Evolutionary conservation across 1,140 invertebrate genomes (phyloP).

Genomic region (Pseudomyrmex concolor): DNA sequence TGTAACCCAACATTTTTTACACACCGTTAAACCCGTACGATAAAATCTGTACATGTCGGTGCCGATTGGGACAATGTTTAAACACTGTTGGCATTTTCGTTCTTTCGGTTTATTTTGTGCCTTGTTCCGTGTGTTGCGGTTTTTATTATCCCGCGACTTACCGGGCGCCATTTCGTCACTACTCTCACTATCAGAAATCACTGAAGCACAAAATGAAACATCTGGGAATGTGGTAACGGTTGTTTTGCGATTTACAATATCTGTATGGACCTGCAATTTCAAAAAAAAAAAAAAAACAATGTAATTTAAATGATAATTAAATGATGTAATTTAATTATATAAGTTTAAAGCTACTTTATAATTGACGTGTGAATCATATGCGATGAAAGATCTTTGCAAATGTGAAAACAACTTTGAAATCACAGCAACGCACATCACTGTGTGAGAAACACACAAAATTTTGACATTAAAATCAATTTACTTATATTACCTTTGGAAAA

Average conservation of each 20-base stretch:
- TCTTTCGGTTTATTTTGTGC: not conserved
- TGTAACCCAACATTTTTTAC: constrained; percentile 78
- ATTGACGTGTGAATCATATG: not conserved
- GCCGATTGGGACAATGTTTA: constrained; percentile 58
- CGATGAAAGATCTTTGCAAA: too few relatives aligned
- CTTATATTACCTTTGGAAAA: constrained; percentile 78
- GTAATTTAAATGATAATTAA: too few relatives aligned
- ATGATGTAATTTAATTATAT: too few relatives aligned
- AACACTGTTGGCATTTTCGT: constrained; percentile 74
- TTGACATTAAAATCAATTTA: too few relatives aligned
- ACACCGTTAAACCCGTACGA: constrained; percentile 74
- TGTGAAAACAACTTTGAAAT: too few relatives aligned
- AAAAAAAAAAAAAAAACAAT: not conserved
- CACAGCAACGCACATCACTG: too few relatives aligned
- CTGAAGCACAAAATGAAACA: constrained; percentile 56
- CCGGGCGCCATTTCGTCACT: constrained; percentile 52
- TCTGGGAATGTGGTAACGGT: constrained; percentile 70
- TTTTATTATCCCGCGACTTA: not conserved
- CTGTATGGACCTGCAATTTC: constrained; percentile 74
- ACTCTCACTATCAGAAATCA: constrained; percentile 73
- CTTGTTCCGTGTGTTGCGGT: not conserved
- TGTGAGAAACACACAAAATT: too few relatives aligned
- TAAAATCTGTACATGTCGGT: constrained; percentile 77
- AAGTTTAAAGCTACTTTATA: not conserved
- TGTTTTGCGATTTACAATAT: constrained; percentile 79